A percentile compares a stretch with the other conserved stretches of the same genome.
These are phyloP conservation scores for Cotesia vestalis DNA, from an alignment of 1,140 invertebrate species.

Conservation along the genomic window DNA sequence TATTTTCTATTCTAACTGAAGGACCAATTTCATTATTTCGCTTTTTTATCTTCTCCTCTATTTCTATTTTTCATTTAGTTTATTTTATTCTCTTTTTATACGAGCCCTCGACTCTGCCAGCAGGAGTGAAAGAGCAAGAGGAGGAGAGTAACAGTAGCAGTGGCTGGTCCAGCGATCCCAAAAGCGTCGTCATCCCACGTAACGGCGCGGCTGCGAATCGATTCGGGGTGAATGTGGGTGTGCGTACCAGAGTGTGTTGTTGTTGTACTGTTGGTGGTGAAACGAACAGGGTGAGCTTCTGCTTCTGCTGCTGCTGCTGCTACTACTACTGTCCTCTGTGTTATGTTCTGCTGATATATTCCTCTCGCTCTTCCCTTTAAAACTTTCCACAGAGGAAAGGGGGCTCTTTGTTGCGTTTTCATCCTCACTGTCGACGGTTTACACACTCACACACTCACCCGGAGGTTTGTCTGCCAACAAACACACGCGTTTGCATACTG, in stretches of 20 bases:
- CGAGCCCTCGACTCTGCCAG: not conserved
- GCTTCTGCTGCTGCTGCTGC: not conserved
- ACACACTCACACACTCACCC: no score
- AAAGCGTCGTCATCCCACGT: conserved; percentile 30
- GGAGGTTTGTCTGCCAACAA: not conserved
- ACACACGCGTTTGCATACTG: conserved; percentile 27
- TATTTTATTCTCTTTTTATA: no score
- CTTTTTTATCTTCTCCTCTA: conserved; percentile 8
- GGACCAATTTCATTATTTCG: not conserved
- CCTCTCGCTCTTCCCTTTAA: not conserved
- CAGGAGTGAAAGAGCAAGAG: not conserved
- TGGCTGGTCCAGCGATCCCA: conserved; percentile 34
- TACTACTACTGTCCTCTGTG: not conserved
- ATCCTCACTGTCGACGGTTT: not conserved
- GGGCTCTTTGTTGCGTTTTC: not conserved
- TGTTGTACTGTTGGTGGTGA: conserved; percentile 12
- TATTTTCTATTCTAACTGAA: conserved; percentile 6
- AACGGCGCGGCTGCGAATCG: conserved; percentile 32
- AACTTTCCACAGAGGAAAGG: not conserved
- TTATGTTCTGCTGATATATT: not conserved
- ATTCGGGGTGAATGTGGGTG: conserved; percentile 38
- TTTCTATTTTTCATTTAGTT: not conserved
- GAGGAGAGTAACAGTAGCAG: conserved; percentile 10
- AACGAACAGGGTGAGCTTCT: conserved; percentile 19
- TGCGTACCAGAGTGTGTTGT: conserved; percentile 40